phyloP scores from a whole-genome alignment of 1,140 invertebrate genomes.

The Trinorchestia longiramus region DNA sequence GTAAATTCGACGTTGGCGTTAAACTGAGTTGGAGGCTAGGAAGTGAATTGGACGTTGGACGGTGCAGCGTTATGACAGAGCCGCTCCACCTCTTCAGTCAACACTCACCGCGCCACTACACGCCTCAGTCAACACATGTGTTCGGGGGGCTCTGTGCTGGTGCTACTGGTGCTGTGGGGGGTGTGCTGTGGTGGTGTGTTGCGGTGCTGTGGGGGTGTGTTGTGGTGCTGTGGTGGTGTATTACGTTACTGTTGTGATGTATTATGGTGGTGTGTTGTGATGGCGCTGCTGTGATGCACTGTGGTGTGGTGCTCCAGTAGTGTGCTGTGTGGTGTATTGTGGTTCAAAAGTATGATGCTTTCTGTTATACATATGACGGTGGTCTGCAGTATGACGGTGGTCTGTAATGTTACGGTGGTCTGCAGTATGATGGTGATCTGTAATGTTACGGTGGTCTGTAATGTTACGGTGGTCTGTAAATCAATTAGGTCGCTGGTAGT shows the following conservation, averaged over 20 bases:
- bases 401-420: too few species aligned
- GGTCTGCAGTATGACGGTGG: too few species aligned
- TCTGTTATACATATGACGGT: too few species aligned
- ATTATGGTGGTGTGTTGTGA: not conserved
- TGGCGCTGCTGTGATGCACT: not conserved
- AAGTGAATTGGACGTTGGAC: not conserved
- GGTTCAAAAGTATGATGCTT: too few species aligned
- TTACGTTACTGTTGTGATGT: not conserved
- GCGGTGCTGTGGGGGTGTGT: not conserved
- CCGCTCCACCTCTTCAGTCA: constrained; percentile 17
- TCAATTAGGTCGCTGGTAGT: too few species aligned
- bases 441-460: too few species aligned
- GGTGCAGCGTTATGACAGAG: constrained; percentile 10
- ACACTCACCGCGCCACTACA: not conserved
- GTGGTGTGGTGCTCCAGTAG: not conserved
- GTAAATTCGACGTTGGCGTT: too few species aligned
- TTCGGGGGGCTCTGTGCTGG: not conserved
- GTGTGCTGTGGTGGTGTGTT: not conserved
- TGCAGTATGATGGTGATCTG: too few species aligned
- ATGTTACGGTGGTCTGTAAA: too few species aligned
- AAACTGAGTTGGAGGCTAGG: not conserved
- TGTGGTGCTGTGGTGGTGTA: not conserved
- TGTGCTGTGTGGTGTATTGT: too few species aligned
- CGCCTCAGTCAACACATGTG: not conserved
- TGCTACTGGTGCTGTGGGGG: not conserved